Conservation (phyloP, 2,113 vertebrate genomes). For the Trichomycterus rosablanca region DNA sequence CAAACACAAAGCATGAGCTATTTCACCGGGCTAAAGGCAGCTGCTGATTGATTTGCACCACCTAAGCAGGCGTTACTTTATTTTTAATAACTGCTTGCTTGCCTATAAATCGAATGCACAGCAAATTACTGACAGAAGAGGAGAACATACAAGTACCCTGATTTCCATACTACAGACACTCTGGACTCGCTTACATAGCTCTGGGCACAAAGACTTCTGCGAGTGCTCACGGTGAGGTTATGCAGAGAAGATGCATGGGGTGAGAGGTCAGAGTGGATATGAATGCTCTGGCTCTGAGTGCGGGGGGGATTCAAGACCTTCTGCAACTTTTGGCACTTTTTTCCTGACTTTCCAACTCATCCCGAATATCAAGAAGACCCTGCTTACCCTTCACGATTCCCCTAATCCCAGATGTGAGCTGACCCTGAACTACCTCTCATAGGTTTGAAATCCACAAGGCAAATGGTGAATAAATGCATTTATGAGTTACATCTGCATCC, state of each 20-base stretch:
- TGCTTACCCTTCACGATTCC: constrained; percentile 16
- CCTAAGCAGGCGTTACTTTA: constrained; percentile 17
- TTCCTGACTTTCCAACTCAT: constrained; percentile 8
- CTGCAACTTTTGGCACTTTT: constrained; percentile 31
- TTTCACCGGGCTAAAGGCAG: constrained; percentile 16
- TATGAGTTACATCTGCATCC: constrained; percentile 28
- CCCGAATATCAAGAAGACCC: constrained; percentile 17
- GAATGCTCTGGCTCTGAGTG: constrained; percentile 29
- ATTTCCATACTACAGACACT: constrained; percentile 19
- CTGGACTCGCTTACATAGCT: background rate
- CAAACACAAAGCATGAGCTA: constrained; percentile 28
- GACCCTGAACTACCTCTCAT: constrained; percentile 25
- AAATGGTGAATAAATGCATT: constrained; percentile 43
- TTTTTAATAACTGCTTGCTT: constrained; percentile 18
- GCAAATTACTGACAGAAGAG: constrained; percentile 19
- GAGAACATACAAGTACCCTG: constrained; percentile 15
- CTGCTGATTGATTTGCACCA: constrained; percentile 11
- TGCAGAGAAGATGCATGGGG: constrained; percentile 21
- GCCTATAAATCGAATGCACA: constrained; percentile 12
- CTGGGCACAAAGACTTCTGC: background rate
- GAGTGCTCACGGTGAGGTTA: constrained; percentile 12
- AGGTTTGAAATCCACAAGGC: constrained; percentile 29
- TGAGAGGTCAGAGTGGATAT: constrained; percentile 19
- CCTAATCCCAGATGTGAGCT: constrained; percentile 28
- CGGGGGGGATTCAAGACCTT: constrained; percentile 1